Conservation (phyloP, 2,797 vertebrate genomes). For the Coilia nasus region DNA sequence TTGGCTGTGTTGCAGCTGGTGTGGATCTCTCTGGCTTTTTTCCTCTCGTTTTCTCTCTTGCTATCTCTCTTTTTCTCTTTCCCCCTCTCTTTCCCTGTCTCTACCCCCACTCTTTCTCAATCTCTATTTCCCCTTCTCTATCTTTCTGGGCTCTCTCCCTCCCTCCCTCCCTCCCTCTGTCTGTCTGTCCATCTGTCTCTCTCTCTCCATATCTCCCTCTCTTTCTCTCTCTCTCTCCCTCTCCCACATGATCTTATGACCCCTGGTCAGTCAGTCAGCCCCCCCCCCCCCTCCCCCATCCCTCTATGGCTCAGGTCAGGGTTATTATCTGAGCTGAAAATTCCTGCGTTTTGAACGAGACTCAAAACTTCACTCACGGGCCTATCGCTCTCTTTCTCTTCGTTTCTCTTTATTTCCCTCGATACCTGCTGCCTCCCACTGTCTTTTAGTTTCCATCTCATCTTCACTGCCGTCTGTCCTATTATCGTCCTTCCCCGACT, state of each 20-base stretch:
- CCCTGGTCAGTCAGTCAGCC: not conserved
- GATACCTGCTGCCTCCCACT: not conserved
- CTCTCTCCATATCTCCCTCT: slow-evolving; percentile 36
- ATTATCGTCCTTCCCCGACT: not conserved
- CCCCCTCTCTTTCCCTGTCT: slow-evolving; percentile 31
- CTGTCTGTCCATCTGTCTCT: slow-evolving; percentile 27
- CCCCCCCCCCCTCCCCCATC: slow-evolving; percentile 38
- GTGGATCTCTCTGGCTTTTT: slow-evolving; percentile 28
- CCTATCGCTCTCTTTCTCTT: not conserved
- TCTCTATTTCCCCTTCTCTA: slow-evolving; percentile 59
- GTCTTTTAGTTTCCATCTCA: not conserved
- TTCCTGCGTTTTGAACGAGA: not conserved
- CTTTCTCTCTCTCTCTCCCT: slow-evolving; percentile 59
- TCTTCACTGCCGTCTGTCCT: not conserved
- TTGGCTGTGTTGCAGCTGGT: not conserved
- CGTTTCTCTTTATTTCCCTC: not conserved
- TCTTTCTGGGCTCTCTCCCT: slow-evolving; percentile 41
- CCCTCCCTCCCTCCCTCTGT: slow-evolving; percentile 34
- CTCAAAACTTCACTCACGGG: slow-evolving; percentile 4
- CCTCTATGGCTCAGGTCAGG: not conserved
- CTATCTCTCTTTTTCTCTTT: slow-evolving; percentile 47
- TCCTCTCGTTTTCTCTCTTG: slow-evolving; percentile 32
- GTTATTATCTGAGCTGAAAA: not conserved
- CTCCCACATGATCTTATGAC: no score
- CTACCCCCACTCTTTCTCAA: slow-evolving; percentile 38